phyloP scores from a whole-genome alignment of 2,113 vertebrate genomes.

The Tupaia tana region DNA sequence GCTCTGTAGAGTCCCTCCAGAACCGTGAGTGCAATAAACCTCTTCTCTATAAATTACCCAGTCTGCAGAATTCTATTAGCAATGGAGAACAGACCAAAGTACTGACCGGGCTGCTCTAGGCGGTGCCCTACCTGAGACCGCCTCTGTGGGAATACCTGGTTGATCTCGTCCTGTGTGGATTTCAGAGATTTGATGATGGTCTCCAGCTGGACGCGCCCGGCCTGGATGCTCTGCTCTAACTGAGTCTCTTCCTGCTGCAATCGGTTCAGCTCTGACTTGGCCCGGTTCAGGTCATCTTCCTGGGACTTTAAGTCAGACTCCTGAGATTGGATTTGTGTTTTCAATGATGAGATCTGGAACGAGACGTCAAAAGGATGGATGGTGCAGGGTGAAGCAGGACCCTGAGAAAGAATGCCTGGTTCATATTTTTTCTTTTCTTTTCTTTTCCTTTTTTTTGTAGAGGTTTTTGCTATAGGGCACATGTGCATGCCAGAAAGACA shows the following conservation, averaged over 20 bases:
- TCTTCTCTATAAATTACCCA: too few relatives aligned
- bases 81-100: too few relatives aligned
- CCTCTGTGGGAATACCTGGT: slow-evolving; percentile 89
- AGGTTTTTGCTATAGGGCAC: too few relatives aligned
- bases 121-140: background rate
- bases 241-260: slow-evolving; percentile 97
- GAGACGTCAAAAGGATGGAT: rapidly evolving
- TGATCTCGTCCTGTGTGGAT: slow-evolving; percentile 97
- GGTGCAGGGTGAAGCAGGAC: background rate
- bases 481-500: too few relatives aligned
- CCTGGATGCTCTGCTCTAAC: slow-evolving; percentile 97
- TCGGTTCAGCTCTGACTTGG: slow-evolving; percentile 92
- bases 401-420: background rate
- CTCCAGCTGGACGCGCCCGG: slow-evolving; percentile 95
- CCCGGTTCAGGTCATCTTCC: slow-evolving; percentile 95
- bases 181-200: slow-evolving; percentile 98
- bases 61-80: too few relatives aligned
- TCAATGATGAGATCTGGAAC: slow-evolving; percentile 94
- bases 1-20: too few relatives aligned
- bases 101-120: too few relatives aligned
- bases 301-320: slow-evolving; percentile 96
- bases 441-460: too few relatives aligned
- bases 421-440: background rate
- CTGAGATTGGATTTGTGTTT: slow-evolving; percentile 96
- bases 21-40: too few relatives aligned